Conservation (phyloP, 2,797 vertebrate species). For the Dendrocincla fuliginosa region DNA sequence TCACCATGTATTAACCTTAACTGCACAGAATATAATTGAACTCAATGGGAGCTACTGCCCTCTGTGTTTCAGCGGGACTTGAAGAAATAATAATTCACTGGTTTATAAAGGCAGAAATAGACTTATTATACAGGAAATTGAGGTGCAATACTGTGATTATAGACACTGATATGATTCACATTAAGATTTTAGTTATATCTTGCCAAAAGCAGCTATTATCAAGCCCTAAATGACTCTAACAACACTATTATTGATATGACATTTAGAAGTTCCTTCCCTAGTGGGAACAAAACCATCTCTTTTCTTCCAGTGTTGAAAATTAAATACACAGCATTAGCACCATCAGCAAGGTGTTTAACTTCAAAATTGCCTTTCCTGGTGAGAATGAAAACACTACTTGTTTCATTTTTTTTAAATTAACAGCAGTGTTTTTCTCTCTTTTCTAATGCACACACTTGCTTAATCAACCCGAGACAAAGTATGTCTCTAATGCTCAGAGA, state of each 20-base stretch:
- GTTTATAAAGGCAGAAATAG: constrained; percentile 56
- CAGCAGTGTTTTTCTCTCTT: constrained; percentile 10
- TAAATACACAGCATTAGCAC: constrained; percentile 69
- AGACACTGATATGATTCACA: constrained; percentile 27
- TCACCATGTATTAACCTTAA: constrained; percentile 24
- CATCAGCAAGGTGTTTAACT: constrained; percentile 71
- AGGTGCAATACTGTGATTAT: not conserved
- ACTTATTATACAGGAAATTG: constrained; percentile 10
- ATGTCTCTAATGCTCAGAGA: not conserved
- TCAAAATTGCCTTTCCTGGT: constrained; percentile 72
- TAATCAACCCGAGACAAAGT: constrained; percentile 38
- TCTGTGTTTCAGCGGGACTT: constrained; percentile 25
- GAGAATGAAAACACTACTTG: constrained; percentile 68
- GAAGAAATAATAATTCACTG: constrained; percentile 53
- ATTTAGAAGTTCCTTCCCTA: constrained; percentile 70
- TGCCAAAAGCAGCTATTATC: constrained; percentile 64
- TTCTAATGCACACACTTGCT: constrained; percentile 19
- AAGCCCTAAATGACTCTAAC: constrained; percentile 40
- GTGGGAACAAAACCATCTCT: constrained; percentile 56
- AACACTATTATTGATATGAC: constrained; percentile 30
- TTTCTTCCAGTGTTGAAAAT: constrained; percentile 69
- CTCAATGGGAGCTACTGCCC: constrained; percentile 31
- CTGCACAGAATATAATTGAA: constrained; percentile 6
- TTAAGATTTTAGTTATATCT: constrained; percentile 46
- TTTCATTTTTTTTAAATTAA: constrained; percentile 65